A percentile compares a stretch with the other conserved stretches of the same genome.
These are phyloP conservation scores for Nesometra sesokonis DNA, from an alignment of 35 echinoderm and acorn worm species.

Conservation along the genomic window DNA sequence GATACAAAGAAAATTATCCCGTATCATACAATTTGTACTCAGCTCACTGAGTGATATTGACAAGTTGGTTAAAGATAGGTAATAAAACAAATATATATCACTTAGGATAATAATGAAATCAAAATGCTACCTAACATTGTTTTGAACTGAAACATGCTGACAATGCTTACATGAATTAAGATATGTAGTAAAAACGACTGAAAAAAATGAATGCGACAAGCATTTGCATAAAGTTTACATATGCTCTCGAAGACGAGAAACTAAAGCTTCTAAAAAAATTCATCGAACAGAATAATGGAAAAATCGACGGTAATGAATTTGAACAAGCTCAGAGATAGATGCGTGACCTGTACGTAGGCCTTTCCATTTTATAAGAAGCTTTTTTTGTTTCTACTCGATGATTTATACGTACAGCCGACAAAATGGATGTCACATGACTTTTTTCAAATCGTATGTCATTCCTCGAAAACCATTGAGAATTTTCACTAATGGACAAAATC, in stretches of 20 bases:
- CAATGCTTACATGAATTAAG: not conserved
- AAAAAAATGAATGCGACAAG: not conserved
- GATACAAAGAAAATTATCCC: not conserved
- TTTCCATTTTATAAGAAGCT: not conserved
- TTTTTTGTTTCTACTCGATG: not conserved
- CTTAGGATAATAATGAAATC: not conserved
- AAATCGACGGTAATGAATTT: not conserved
- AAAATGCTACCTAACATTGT: not conserved
- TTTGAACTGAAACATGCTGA: not conserved
- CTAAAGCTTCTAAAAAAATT: not conserved
- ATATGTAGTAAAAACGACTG: not conserved
- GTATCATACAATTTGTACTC: not conserved
- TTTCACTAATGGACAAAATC: not conserved
- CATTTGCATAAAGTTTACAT: not conserved
- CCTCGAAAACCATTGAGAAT: not conserved
- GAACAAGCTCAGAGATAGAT: not conserved
- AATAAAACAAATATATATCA: not conserved
- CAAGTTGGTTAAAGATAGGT: not conserved
- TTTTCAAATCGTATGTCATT: not conserved
- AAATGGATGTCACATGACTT: not conserved
- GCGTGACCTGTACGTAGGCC: not conserved
- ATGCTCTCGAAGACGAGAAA: not conserved
- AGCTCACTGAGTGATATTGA: not conserved
- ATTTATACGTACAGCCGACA: not conserved
- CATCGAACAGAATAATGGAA: not conserved